phyloP scores from a whole-genome alignment of 2,113 vertebrate genomes.

The Chauna torquata region DNA sequence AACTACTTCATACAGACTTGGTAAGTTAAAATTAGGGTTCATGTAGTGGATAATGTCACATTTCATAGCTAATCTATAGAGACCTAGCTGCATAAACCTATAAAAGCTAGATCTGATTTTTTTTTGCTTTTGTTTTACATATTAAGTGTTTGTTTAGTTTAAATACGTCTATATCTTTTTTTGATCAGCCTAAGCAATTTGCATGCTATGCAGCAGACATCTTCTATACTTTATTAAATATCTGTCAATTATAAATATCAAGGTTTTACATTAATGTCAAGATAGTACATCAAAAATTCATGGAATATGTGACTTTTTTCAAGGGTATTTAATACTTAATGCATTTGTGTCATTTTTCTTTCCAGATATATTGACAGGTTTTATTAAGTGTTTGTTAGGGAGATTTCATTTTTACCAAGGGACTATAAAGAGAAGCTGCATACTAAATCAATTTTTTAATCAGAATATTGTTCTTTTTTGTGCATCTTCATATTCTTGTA shows the following conservation, averaged over 20 bases:
- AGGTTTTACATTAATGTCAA: slow-evolving; percentile 89
- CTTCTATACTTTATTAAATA: slow-evolving; percentile 85
- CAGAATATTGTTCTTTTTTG: slow-evolving; percentile 75
- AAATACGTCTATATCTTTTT: slow-evolving; percentile 68
- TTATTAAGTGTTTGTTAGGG: slow-evolving; percentile 89
- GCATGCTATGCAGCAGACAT: slow-evolving; percentile 73
- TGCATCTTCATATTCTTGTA: slow-evolving; percentile 69
- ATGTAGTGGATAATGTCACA: slow-evolving; percentile 25
- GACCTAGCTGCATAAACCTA: slow-evolving; percentile 57
- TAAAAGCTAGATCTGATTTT: slow-evolving; percentile 44
- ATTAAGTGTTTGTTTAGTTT: slow-evolving; percentile 73
- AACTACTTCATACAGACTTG: slow-evolving; percentile 32
- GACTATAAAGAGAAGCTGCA: slow-evolving; percentile 80
- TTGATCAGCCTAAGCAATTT: slow-evolving; percentile 73
- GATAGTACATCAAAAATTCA: slow-evolving; percentile 91
- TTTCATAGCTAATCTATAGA: slow-evolving; percentile 51
- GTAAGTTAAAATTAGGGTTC: slow-evolving; percentile 47
- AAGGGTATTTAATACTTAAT: slow-evolving; percentile 89
- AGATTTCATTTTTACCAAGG: slow-evolving; percentile 83
- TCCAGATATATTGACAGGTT: slow-evolving; percentile 84
- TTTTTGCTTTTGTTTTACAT: not conserved
- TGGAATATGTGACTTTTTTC: slow-evolving; percentile 85
- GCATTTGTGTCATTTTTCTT: slow-evolving; percentile 87
- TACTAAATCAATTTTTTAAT: slow-evolving; percentile 81
- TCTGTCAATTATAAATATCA: slow-evolving; percentile 89